Evolutionary conservation across 2,888 invertebrate genomes (phyloP), one percentile per base, ranked within the genome.

Genomic region (Netelia fuscicornis): DNA sequence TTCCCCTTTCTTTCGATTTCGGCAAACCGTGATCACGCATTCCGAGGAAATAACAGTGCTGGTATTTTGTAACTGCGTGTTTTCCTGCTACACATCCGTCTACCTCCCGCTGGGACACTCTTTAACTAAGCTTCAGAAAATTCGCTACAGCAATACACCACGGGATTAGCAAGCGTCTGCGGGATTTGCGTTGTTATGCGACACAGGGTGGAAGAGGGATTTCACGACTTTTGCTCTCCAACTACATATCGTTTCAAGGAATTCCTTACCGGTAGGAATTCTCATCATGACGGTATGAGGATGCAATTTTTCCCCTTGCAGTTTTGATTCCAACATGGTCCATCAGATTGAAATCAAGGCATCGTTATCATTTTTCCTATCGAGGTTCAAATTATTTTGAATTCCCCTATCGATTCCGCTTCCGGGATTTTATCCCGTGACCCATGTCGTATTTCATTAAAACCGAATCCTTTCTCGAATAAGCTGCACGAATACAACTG

Each of bases 51-150:
- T 64, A 44, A 58, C 65, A 56, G 54, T 64, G 68, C 64, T 58
- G 56, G 44, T 78, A 64, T 81, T 71, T 81, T 68, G 44, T 58
- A 54, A 11, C 58, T 37, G 42, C 11, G 44, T 68, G 23, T 81
- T 37, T 81, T 37, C 37, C 48, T 65, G n/a, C 25, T 56, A 25
- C 58, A 58, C 80, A 83, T 84, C 54, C 71, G 79, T 86, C 62
- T 80, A 77, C 78, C 76, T 86, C 82, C 72, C 82, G 71, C 20
- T 52, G 44, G 64, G 82, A 71, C 80, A 71, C 60, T 68, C 75
- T 75, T 79, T 68, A 78, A 78, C 72, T 68, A 44, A 81, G 75
- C 70, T 64, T 64, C 25, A 44, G 64, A 71, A 81, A 70, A 75
- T 64, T 56, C 60, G 17, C 37, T 70, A 30, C 54, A 54, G n/a